Percentiles rank a stretch among this genome's conserved stretches.
phyloP scores from a whole-genome alignment of 2,888 invertebrate genomes.

The Heteropelma amictum region DNA sequence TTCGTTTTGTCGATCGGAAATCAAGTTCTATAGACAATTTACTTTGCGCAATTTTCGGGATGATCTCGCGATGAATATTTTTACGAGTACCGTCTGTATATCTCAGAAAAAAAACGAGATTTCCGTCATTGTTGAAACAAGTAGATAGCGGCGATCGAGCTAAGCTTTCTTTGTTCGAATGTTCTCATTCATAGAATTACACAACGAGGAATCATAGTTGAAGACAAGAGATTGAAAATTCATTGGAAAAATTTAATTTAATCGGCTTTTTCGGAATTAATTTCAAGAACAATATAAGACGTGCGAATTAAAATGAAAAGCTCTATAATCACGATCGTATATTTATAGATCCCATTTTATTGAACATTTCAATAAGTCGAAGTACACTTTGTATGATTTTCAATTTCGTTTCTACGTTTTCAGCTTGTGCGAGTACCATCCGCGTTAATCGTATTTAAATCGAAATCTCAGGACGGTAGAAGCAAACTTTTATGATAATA shows the following conservation, averaged over 20 bases:
- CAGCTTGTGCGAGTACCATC: background rate
- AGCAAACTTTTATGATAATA: conserved; percentile 29
- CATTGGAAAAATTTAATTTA: too few species aligned
- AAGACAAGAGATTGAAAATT: too few species aligned
- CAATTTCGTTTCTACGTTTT: background rate
- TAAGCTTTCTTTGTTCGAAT: too few species aligned
- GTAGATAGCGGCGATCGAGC: too few species aligned
- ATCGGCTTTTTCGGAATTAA: too few species aligned
- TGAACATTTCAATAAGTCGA: background rate
- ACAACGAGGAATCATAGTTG: too few species aligned
- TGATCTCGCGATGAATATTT: background rate
- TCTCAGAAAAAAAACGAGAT: background rate
- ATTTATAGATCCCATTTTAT: background rate
- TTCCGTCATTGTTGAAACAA: background rate
- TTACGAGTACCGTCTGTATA: background rate
- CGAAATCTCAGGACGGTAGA: conserved; percentile 39
- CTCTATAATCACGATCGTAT: too few species aligned
- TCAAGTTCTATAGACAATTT: background rate
- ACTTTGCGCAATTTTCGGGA: background rate
- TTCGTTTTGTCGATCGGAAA: conserved; percentile 5
- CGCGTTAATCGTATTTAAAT: conserved; percentile 35
- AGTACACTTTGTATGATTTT: background rate
- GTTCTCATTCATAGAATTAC: too few species aligned
- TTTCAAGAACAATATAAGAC: too few species aligned
- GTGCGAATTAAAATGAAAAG: too few species aligned